Evolutionary conservation across 64 coral and sea anemone genomes (phyloP).

Genomic region (Astreopora myriophthalma): DNA sequence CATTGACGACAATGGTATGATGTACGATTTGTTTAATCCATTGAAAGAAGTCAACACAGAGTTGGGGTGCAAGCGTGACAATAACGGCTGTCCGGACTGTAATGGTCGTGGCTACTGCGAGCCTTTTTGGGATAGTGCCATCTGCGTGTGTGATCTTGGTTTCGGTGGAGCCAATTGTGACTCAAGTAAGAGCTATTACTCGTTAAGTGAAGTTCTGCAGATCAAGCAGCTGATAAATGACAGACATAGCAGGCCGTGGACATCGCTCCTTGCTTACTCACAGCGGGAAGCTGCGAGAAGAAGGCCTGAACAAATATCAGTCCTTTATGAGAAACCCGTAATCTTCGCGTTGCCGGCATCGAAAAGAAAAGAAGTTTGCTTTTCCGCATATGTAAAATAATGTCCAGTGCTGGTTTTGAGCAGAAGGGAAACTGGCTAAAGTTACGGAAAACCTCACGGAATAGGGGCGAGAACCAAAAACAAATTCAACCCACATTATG

Average conservation of each 20-base stretch:
- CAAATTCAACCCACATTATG: no score
- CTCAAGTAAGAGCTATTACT: slow-evolving; percentile 68
- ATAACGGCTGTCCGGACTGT: slow-evolving; percentile 81
- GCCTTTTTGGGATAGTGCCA: slow-evolving; percentile 66
- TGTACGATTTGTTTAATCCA: slow-evolving; percentile 91
- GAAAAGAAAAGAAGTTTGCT: no score
- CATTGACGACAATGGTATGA: slow-evolving; percentile 70
- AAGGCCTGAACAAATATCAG: no score
- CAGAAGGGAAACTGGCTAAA: no score
- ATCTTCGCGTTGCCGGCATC: no score
- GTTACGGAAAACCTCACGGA: no score
- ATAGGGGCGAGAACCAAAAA: no score
- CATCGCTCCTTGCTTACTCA: no score
- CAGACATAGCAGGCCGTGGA: not conserved
- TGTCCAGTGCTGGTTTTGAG: no score
- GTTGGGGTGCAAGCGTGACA: slow-evolving; percentile 64
- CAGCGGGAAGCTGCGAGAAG: no score
- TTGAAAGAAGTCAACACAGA: slow-evolving; percentile 70
- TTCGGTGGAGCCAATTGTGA: slow-evolving; percentile 73
- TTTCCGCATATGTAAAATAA: no score
- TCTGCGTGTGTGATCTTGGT: slow-evolving; percentile 89
- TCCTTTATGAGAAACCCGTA: no score
- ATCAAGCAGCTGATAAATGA: not conserved
- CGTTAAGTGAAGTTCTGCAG: not conserved
- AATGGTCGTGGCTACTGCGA: slow-evolving; percentile 83